These are phyloP conservation scores for Phenacoccus solenopsis DNA, from an alignment of 1,140 invertebrate species.

Conservation along the genomic window DNA sequence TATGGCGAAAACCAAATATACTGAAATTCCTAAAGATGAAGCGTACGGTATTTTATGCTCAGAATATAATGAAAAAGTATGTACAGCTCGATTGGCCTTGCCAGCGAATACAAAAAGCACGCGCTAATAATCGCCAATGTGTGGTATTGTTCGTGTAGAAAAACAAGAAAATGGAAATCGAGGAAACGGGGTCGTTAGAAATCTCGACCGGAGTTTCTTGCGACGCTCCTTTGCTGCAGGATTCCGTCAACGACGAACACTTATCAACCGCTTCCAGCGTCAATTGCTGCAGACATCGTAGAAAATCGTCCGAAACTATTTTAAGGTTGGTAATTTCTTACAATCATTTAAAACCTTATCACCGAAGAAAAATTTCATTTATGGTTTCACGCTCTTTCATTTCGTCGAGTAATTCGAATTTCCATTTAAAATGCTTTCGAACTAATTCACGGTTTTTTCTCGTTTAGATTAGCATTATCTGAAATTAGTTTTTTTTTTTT, in stretches of 20 bases:
- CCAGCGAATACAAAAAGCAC: neutral
- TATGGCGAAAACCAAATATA: slow-evolving; percentile 11
- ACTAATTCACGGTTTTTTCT: too few species aligned
- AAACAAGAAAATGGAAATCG: neutral
- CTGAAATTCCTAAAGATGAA: neutral
- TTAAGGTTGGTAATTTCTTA: too few species aligned
- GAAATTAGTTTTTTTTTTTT: too few species aligned
- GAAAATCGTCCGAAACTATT: slow-evolving; percentile 10
- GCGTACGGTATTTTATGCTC: neutral
- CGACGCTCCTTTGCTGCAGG: neutral
- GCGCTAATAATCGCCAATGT: neutral
- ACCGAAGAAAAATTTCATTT: too few species aligned
- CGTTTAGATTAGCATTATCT: too few species aligned
- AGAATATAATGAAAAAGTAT: neutral
- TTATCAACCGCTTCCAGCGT: neutral
- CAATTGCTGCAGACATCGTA: neutral
- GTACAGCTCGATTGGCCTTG: neutral
- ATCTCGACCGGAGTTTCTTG: neutral
- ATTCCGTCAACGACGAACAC: neutral
- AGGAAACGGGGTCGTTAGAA: neutral
- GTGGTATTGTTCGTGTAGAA: neutral
- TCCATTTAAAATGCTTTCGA: too few species aligned
- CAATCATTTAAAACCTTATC: too few species aligned
- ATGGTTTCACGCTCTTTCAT: too few species aligned
- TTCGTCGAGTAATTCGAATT: too few species aligned